These are phyloP conservation scores for Capra hircus DNA, from an alignment of 2,113 vertebrate genomes.

Conservation along the genomic window DNA sequence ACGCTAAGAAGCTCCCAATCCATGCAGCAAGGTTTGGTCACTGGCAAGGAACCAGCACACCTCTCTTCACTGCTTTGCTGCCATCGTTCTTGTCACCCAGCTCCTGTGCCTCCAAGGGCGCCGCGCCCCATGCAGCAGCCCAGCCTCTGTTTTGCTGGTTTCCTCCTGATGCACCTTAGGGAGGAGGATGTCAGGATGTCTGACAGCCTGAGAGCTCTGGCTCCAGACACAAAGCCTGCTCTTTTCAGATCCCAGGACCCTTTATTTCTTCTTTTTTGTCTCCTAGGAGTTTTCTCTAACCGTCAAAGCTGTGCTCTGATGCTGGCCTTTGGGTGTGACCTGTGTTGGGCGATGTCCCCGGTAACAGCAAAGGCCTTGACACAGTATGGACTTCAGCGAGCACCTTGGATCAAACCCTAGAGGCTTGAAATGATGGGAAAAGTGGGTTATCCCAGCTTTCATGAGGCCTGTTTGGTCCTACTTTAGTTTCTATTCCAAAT, in stretches of 20 bases:
- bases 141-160: not conserved
- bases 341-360: not conserved
- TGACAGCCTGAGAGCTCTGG: not conserved
- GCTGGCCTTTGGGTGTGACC: not conserved
- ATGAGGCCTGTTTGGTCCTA: slow-evolving; percentile 74
- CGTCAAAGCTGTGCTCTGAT: not conserved
- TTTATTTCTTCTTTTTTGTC: not conserved
- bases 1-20: slow-evolving; percentile 65
- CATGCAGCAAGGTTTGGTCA: slow-evolving; percentile 80
- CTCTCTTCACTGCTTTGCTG: slow-evolving; percentile 60
- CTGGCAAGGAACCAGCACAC: slow-evolving; percentile 79
- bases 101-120: slow-evolving; percentile 50
- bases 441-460: not conserved
- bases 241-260: not conserved
- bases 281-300: not conserved
- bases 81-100: not conserved
- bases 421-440: not conserved
- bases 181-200: not conserved
- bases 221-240: not conserved
- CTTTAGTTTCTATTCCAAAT: slow-evolving; percentile 66
- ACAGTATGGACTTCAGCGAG: not conserved
- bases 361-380: not conserved
- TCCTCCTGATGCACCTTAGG: not conserved
- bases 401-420: not conserved
- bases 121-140: slow-evolving; percentile 66